Percentiles rank a stretch among this genome's conserved stretches.
phyloP scores from a whole-genome alignment of 2,888 invertebrate genomes.

The Netelia virgata region DNA sequence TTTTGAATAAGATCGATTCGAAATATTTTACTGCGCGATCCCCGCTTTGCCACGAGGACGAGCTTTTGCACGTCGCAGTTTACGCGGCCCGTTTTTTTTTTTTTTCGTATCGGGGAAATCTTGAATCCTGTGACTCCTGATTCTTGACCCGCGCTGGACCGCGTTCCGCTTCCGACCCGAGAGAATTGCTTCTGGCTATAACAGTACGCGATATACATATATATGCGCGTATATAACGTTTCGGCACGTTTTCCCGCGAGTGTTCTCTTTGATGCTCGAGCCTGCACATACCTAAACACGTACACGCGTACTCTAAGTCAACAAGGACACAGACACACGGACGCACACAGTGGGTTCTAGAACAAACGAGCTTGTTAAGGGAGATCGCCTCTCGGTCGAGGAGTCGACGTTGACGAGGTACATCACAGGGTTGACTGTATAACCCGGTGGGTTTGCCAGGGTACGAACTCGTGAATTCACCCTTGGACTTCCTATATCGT shows the following conservation, averaged over 20 bases:
- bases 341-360: constrained; percentile 5
- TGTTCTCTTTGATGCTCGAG: constrained; percentile 51
- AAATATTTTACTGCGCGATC: neutral
- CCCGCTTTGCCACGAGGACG: neutral
- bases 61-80: neutral
- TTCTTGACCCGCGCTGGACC: constrained; percentile 16
- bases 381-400: constrained; percentile 53
- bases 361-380: constrained; percentile 62
- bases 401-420: constrained; percentile 32
- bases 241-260: constrained; percentile 38
- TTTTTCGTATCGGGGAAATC: constrained; percentile 5
- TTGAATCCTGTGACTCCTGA: constrained; percentile 15
- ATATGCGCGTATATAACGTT: neutral
- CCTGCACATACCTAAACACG: neutral
- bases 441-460: neutral
- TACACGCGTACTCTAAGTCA: constrained; percentile 58
- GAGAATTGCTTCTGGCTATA: constrained; percentile 9
- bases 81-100: neutral
- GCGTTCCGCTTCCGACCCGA: constrained; percentile 16
- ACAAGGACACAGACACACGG: neutral
- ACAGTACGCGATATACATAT: constrained; percentile 8
- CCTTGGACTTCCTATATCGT: neutral
- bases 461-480: constrained; percentile 33
- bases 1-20: neutral
- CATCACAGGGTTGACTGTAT: constrained; percentile 1